Evolutionary conservation across 2,888 invertebrate genomes (phyloP).

Genomic region (Leptarthrus brevirostris): DNA sequence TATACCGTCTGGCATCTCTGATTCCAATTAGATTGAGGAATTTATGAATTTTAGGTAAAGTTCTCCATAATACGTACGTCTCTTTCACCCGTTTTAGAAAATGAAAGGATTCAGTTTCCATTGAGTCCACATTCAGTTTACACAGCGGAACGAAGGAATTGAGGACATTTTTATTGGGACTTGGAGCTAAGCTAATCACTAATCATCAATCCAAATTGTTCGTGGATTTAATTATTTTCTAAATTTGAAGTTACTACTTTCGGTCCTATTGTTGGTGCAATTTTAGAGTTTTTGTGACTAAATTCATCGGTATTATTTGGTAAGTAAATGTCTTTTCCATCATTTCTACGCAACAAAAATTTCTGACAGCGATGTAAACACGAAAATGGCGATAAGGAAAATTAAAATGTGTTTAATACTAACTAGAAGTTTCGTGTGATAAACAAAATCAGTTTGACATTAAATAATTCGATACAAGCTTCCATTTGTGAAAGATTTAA

Average conservation of each 20-base stretch:
- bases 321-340: conserved; percentile 13
- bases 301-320: conserved; percentile 23
- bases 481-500: too few relatives aligned
- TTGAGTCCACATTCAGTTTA: conserved; percentile 12
- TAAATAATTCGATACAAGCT: too few relatives aligned
- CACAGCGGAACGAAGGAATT: not conserved
- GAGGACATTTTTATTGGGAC: conserved; percentile 14
- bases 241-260: conserved; percentile 15
- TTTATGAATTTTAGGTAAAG: too few relatives aligned
- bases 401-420: not conserved
- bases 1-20: too few relatives aligned
- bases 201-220: conserved; percentile 26
- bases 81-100: too few relatives aligned
- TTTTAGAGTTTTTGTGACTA: conserved; percentile 3
- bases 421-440: too few relatives aligned
- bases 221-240: conserved; percentile 25
- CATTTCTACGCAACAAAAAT: conserved; percentile 8
- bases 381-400: conserved; percentile 34
- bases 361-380: conserved; percentile 35
- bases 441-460: too few relatives aligned
- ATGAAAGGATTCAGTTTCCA: too few relatives aligned
- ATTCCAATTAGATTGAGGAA: too few relatives aligned
- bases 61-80: too few relatives aligned
- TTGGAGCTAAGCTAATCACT: not conserved
- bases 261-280: conserved; percentile 1